A percentile compares a stretch with the other conserved stretches of the same genome.
These are phyloP conservation scores for Indri indri DNA, from an alignment of 2,113 vertebrate species.

Conservation along the genomic window DNA sequence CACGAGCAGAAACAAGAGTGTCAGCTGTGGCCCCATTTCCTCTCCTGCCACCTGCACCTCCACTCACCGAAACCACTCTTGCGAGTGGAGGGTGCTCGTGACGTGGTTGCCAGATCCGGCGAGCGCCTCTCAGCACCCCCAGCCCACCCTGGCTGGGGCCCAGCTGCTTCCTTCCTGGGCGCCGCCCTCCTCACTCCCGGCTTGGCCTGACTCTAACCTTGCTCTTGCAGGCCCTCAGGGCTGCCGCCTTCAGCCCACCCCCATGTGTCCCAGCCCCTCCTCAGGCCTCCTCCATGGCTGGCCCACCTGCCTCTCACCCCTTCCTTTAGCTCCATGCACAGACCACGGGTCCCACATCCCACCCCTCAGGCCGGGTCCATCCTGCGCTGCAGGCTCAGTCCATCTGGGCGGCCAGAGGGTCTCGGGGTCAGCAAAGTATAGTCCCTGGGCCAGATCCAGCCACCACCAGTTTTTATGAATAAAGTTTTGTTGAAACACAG, in stretches of 20 bases:
- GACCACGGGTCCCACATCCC: neutral
- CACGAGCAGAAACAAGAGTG: neutral
- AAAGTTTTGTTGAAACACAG: neutral
- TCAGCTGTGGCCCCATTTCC: neutral
- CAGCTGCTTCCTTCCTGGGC: neutral
- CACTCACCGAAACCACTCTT: neutral
- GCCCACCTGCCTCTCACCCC: neutral
- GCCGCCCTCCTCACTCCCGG: neutral
- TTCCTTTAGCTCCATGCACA: neutral
- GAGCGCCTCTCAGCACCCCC: neutral
- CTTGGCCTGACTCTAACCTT: neutral
- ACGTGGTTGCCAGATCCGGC: accelerated
- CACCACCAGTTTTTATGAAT: neutral
- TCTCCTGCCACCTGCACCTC: too few species aligned
- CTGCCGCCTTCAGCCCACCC: neutral
- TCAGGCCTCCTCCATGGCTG: too few species aligned
- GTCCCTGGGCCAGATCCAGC: neutral
- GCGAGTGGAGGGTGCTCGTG: neutral
- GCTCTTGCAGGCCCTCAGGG: too few species aligned
- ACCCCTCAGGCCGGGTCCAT: neutral
- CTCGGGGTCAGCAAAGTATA: neutral
- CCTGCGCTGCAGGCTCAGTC: neutral
- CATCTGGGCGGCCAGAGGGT: accelerated
- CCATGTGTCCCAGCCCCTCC: neutral
- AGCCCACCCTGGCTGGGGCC: too few species aligned